Base-by-base conservation (phyloP, 2,888 invertebrate genomes). In the Gari tellinella region DNA sequence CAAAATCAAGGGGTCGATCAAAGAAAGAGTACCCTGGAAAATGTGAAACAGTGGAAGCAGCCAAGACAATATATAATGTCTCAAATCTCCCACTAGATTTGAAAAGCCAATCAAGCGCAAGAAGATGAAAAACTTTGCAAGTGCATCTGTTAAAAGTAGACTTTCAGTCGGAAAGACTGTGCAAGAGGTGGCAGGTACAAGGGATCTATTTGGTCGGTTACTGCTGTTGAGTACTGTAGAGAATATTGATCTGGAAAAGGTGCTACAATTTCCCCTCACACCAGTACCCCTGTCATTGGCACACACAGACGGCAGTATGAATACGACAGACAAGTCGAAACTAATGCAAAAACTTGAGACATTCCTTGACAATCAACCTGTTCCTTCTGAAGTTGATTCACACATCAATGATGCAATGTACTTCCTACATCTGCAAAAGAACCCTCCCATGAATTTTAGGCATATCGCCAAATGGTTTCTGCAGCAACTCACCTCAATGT, bases 191-290 rank as follows among this genome's bases (percentile, higher is more conserved):
- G 21, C 5, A 25, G 49, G 64, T n/a, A 40, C 56, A 17, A 43
- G 67, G 46, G 63, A 77, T 56, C 26, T 77, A 3, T 68, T 77
- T 55, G 77, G 77, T 3, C 56, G 72, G 7, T 23, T 77, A 1
- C 23, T 72, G n/a, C 46, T 48, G 8, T 19, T 73, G 0, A 55
- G 38, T 37, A 63, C 55, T 10, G 19, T 1, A 21, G 58, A 46
- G 14, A 26, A 65, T 25, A n/a, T 69, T n/a, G 77, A 77, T 26
- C 37, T 67, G 31, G 51, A 67, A 46, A n/a, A 53, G 19, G 53
- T 66, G 3, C 46, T 72, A 15, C 10, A 19, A 14, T 76, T 41
- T 41, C 67, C 70, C 2, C 66, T 72, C 1, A 56, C 52, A 19
- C 70, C 72, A 46, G 72, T 76, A 15, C 72, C 76, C 21, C 15